A percentile compares a stretch with the other conserved stretches of the same genome.
These are phyloP conservation scores for Leucosticte australis DNA, from an alignment of 2,113 vertebrate genomes.

Conservation along the genomic window DNA sequence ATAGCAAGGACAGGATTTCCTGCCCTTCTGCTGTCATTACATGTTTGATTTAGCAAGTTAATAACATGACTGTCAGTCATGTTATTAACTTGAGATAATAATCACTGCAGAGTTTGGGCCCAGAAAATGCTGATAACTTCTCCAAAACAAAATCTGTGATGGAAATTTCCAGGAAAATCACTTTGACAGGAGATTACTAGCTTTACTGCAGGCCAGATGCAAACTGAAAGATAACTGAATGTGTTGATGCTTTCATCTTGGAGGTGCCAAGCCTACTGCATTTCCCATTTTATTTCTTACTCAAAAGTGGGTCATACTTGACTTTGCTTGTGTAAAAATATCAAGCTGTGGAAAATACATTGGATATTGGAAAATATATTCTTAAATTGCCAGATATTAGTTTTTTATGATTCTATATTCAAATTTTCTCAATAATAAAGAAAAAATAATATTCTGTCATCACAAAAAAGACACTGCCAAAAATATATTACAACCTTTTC, in stretches of 20 bases:
- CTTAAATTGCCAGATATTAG: neutral
- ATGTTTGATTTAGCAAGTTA: neutral
- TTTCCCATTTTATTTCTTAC: neutral
- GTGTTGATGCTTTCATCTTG: neutral
- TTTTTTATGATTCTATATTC: neutral
- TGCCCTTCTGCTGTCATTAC: neutral
- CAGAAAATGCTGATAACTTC: neutral
- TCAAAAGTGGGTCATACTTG: neutral
- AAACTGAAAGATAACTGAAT: neutral
- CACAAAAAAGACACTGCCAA: neutral
- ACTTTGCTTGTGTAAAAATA: neutral
- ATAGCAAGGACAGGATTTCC: neutral
- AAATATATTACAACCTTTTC: neutral
- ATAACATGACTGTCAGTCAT: neutral
- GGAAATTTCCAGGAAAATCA: constrained; percentile 15
- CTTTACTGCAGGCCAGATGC: neutral
- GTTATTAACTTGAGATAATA: neutral
- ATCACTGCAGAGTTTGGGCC: neutral
- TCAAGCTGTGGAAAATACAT: neutral
- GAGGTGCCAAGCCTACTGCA: neutral
- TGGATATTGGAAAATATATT: neutral
- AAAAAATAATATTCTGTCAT: neutral
- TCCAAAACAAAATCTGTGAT: neutral
- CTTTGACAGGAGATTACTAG: neutral
- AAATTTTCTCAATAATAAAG: neutral